phyloP scores from a whole-genome alignment of 2,797 vertebrate genomes.

The Sylvilagus floridanus region DNA sequence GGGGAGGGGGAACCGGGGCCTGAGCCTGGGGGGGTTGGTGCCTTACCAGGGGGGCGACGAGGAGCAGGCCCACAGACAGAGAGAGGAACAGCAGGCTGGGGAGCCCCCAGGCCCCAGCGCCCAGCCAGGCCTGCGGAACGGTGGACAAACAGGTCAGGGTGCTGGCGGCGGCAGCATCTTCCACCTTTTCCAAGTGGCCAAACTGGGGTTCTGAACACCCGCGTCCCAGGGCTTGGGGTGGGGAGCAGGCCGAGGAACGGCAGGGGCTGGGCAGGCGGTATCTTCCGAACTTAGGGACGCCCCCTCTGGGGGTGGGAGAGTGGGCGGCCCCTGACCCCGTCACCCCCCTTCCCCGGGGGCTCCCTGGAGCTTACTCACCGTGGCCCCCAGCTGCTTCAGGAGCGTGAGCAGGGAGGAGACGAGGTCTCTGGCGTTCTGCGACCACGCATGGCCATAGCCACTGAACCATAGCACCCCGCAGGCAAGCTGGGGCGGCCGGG shows the following conservation, averaged over 20 bases:
- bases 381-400: conserved; percentile 83
- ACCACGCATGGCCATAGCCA: conserved; percentile 91
- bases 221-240: not conserved
- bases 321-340: not conserved
- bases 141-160: conserved; percentile 65
- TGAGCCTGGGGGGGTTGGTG: not conserved
- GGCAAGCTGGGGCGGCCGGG: conserved; percentile 90
- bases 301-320: not conserved
- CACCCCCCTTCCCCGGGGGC: not conserved
- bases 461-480: conserved; percentile 93
- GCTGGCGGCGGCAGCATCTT: not conserved
- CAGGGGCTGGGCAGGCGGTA: not conserved
- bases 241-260: not conserved
- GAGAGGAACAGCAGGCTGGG: conserved; percentile 89
- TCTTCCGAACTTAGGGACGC: not conserved
- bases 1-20: not conserved
- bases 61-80: conserved; percentile 89
- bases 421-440: conserved; percentile 93
- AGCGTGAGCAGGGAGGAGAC: conserved; percentile 87
- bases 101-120: conserved; percentile 86
- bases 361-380: conserved; percentile 71
- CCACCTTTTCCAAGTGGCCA: not conserved
- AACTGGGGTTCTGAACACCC: conserved; percentile 10
- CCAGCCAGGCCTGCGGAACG: conserved; percentile 85
- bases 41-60: conserved; percentile 91